phyloP scores from a whole-genome alignment of 2,797 vertebrate species.

The Gastrophryne carolinensis region DNA sequence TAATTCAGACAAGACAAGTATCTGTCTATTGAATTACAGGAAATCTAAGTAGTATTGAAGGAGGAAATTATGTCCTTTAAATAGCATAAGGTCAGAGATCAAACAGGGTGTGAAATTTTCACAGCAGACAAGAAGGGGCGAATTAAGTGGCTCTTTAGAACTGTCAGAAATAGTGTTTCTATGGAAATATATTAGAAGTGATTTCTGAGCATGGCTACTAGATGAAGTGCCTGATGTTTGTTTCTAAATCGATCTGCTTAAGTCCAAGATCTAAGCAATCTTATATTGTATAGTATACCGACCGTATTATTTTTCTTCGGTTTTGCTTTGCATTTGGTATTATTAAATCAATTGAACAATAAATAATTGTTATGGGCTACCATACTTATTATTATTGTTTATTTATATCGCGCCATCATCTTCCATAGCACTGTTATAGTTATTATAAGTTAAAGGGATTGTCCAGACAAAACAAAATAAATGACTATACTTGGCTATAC shows the following conservation, averaged over 20 bases:
- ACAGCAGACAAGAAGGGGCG: background rate
- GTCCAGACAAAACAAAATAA: too few species aligned
- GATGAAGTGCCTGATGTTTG: constrained; percentile 20
- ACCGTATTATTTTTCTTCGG: too few species aligned
- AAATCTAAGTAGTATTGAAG: background rate
- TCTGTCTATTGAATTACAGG: too few species aligned
- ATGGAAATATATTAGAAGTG: constrained; percentile 46
- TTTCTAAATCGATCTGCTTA: background rate
- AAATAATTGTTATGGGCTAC: too few species aligned
- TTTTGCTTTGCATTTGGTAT: too few species aligned
- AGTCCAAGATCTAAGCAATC: background rate
- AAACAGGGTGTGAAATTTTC: background rate
- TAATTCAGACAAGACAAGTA: too few species aligned
- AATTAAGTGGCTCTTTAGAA: constrained; percentile 14
- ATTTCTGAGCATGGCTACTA: constrained; percentile 11
- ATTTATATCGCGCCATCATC: too few species aligned
- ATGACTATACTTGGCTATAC: too few species aligned
- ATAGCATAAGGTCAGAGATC: constrained; percentile 2
- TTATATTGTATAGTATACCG: background rate
- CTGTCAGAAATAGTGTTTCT: constrained; percentile 37
- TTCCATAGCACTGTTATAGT: too few species aligned
- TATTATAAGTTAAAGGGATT: too few species aligned
- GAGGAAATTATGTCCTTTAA: constrained; percentile 1
- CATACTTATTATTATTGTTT: too few species aligned
- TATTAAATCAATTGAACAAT: too few species aligned